Percentiles rank a stretch among this genome's conserved stretches.
phyloP scores from a whole-genome alignment of 2,888 invertebrate genomes.

The Tetranychus piercei region DNA sequence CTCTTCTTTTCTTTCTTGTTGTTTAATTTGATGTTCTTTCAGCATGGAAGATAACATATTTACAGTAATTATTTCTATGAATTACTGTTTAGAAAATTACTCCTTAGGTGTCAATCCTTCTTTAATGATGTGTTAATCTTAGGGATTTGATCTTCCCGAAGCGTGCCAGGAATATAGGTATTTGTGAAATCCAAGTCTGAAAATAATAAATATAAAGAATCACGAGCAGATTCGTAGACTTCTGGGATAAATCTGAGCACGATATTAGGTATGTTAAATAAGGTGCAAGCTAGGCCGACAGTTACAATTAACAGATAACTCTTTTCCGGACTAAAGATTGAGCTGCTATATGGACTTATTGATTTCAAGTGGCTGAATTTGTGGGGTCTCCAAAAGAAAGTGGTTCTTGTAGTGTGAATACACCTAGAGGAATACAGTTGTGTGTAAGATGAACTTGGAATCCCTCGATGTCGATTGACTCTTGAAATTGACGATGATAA shows the following conservation, averaged over 20 bases:
- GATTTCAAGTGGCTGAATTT: neutral
- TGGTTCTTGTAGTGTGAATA: neutral
- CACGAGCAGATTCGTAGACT: neutral
- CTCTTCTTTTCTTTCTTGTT: slow-evolving; percentile 54
- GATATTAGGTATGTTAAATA: neutral
- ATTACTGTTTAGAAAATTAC: neutral
- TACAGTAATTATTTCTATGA: neutral
- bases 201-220: neutral
- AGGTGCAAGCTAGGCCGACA: neutral
- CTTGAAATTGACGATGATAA: too few species aligned
- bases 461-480: too few species aligned
- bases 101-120: neutral
- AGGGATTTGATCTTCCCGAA: neutral
- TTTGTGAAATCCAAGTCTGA: neutral
- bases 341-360: neutral
- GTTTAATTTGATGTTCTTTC: slow-evolving; percentile 67
- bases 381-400: neutral
- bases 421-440: too few species aligned
- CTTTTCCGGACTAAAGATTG: neutral
- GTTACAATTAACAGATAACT: neutral
- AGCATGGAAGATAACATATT: slow-evolving; percentile 61
- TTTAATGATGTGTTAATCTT: neutral
- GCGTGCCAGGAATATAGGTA: neutral
- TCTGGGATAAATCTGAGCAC: neutral
- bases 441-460: too few species aligned